phyloP scores from a whole-genome alignment of 2,888 invertebrate species.

The Molorchus minor region DNA sequence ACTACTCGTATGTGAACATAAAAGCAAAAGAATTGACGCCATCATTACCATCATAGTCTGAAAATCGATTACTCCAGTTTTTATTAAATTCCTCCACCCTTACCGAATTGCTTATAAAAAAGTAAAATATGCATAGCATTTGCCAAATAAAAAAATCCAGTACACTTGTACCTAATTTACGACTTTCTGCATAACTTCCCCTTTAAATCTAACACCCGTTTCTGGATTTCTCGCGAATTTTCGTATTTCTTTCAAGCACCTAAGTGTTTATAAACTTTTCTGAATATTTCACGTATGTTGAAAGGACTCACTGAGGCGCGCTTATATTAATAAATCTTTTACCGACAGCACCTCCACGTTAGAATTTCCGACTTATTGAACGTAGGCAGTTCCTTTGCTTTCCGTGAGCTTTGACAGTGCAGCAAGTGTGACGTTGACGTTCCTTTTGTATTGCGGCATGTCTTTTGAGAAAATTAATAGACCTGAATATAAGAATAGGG shows the following conservation, averaged over 20 bases:
- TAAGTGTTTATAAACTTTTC: slow-evolving; percentile 23
- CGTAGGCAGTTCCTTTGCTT: slow-evolving; percentile 9
- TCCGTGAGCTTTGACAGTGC: slow-evolving; percentile 22
- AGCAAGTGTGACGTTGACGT: slow-evolving; percentile 10
- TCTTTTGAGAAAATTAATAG: slow-evolving; percentile 25
- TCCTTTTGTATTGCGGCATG: slow-evolving; percentile 20
- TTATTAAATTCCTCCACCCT: too few species aligned
- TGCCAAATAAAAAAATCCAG: background rate
- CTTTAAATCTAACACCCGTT: slow-evolving; percentile 9
- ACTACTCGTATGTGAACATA: too few species aligned
- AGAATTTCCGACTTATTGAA: slow-evolving; percentile 37
- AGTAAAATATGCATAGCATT: background rate
- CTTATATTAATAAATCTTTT: slow-evolving; percentile 37
- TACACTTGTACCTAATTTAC: too few species aligned
- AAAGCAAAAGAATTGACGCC: too few species aligned
- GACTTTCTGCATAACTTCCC: background rate
- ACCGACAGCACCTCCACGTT: slow-evolving; percentile 33
- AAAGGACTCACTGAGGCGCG: slow-evolving; percentile 30
- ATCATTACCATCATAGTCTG: too few species aligned
- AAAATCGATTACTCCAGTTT: too few species aligned
- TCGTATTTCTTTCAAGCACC: slow-evolving; percentile 20
- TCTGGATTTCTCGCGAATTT: slow-evolving; percentile 18
- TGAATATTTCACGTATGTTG: slow-evolving; percentile 30
- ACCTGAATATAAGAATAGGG: slow-evolving; percentile 1
- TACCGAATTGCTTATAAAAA: too few species aligned